Conservation (phyloP, 2,113 vertebrate genomes). For the Tachysurus fulvidraco region DNA sequence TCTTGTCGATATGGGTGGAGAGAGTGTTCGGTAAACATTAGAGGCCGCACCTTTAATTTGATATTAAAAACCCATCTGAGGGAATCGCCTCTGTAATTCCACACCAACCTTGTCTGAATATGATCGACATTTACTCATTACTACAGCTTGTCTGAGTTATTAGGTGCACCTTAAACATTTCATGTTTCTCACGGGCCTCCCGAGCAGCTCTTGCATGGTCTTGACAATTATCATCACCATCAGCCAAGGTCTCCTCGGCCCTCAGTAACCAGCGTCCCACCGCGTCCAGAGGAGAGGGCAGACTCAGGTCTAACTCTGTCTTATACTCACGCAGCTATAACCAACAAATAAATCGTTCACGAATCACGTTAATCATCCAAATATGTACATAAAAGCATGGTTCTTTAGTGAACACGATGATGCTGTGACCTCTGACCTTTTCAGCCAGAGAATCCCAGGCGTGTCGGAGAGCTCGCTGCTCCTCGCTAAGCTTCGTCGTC, state of each 20-base stretch:
- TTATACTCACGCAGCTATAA: constrained; percentile 81
- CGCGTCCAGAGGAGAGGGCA: constrained; percentile 77
- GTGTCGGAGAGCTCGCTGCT: constrained; percentile 72
- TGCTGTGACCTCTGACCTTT: constrained; percentile 72
- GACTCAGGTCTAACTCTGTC: constrained; percentile 73
- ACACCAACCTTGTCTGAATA: not conserved
- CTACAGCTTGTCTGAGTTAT: not conserved
- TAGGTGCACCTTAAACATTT: constrained; percentile 78
- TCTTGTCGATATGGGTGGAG: no score
- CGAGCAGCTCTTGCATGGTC: constrained; percentile 72
- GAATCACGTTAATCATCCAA: not conserved
- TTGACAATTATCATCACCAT: constrained; percentile 71
- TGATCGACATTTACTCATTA: not conserved
- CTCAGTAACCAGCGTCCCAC: constrained; percentile 83
- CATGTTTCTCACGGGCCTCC: constrained; percentile 74
- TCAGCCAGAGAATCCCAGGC: constrained; percentile 77
- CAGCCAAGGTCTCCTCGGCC: constrained; percentile 73
- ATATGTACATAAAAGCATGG: not conserved
- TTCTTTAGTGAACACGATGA: not conserved
- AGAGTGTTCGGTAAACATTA: no score
- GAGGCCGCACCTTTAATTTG: no score
- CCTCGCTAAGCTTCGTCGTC: constrained; percentile 66
- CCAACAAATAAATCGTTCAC: constrained; percentile 13
- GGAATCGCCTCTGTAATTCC: not conserved
- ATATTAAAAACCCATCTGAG: not conserved